Evolutionary conservation across 2,113 vertebrate species (phyloP), one percentile per base, ranked within the genome.

Genomic region (Chelonoidis abingdonii): DNA sequence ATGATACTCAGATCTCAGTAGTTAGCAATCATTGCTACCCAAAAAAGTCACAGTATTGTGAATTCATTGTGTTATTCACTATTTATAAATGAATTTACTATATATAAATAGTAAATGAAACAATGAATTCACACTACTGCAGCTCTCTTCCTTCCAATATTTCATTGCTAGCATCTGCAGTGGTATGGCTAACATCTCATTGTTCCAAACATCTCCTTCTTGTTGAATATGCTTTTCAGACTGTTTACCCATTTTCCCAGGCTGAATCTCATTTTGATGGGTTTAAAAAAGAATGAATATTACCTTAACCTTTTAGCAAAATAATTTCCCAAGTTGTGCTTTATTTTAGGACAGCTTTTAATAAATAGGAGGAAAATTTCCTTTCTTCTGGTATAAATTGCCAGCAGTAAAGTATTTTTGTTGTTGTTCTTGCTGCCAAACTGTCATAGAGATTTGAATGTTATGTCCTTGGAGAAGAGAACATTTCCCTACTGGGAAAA

Each of bases 361-460:
- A 97, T 97, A 97, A 90, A 97, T 92, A 47, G 65, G 89, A 91
- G 93, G 96, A 97, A 97, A 96, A 35, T 92, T 93, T 87, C 84
- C 79, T 95, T 95, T 97, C 89, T 95, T 91, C 84, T 95, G 82
- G 95, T 41, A 90, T 87, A 92, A 86, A 84, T 83, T 94, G 59
- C 92, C 95, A 95, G 57, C 25, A 95, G 89, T 95, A 95, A 93
- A 94, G 96, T 97, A 97, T 29, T 96, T 44, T 95, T 97, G 93
- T 95, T 93, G 95, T 92, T 93, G n/a, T 93, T 92, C 83, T 83
- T 96, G 86, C 80, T 97, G 96, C 96, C 95, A 96, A 94, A 53
- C 93, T 95, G 87, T 96, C 93, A 14, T 72, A 17, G 91, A 94
- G 84, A 93, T 93, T 85, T 80, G 92, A 95, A 94, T 95, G 95